Percentiles rank a stretch among this genome's conserved stretches.
Conservation (phyloP, 1,140 invertebrate species). For the Triops longicaudatus region DNA sequence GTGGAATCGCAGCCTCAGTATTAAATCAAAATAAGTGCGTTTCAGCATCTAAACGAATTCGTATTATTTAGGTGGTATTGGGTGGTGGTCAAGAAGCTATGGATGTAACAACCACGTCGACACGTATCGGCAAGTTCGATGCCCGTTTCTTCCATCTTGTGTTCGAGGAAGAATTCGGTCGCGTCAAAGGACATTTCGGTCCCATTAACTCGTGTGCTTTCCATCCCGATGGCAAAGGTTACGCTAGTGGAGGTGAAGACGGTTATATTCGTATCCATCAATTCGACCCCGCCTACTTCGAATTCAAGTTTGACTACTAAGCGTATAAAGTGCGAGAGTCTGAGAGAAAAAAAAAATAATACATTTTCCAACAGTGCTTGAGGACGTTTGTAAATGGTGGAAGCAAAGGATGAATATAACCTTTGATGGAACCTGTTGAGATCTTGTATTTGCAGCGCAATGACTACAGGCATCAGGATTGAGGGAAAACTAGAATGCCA, state of each 20-base stretch:
- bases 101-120: slow-evolving; percentile 96
- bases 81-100: slow-evolving; percentile 98
- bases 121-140: slow-evolving; percentile 94
- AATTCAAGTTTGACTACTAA: slow-evolving; percentile 90
- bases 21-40: neutral
- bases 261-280: slow-evolving; percentile 93
- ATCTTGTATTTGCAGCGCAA: neutral
- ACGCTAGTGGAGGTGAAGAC: slow-evolving; percentile 95
- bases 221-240: slow-evolving; percentile 95
- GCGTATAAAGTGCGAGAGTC: neutral
- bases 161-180: slow-evolving; percentile 98
- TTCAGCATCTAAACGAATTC: too few relatives aligned
- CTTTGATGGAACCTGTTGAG: neutral
- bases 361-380: neutral
- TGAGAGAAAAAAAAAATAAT: neutral
- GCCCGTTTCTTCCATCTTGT: slow-evolving; percentile 95
- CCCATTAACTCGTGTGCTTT: slow-evolving; percentile 98
- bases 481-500: neutral
- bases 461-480: neutral
- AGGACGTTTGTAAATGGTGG: neutral
- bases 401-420: slow-evolving; percentile 12
- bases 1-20: too few relatives aligned
- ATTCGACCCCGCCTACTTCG: slow-evolving; percentile 94
- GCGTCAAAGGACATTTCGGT: slow-evolving; percentile 98
- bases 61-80: slow-evolving; percentile 59